Base-by-base conservation (phyloP, 2,888 invertebrate species). In the Stramonita haemastoma region DNA sequence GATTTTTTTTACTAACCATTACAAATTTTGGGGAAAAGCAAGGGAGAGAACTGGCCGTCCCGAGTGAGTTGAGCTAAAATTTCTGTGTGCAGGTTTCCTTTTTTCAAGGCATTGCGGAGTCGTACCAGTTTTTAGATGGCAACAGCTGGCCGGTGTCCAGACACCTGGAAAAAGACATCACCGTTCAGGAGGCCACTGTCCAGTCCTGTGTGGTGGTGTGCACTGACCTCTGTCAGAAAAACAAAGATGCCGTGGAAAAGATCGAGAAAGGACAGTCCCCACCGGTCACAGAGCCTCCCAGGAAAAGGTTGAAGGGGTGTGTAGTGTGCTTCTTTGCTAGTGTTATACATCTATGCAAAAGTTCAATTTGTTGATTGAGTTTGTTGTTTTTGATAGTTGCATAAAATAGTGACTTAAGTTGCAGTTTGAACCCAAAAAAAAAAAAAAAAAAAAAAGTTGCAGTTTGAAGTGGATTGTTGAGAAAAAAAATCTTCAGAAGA, bases 71-170 rank as follows among this genome's bases (percentile, higher is more conserved):
- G n/a, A 46, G 8, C 46, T 46, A 46, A 46, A 2, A 46, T 46
- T 46, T 46, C 32, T n/a, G 22, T 60, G 86, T 87, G 56, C 89
- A 92, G 92, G 56, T 92, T 6, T 70, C 91, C 5, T 91, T 91
- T 66, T 90, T 91, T 57, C 77, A 66, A 85, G 91, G 90, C 34
- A 89, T 89, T n/a, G 29, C 86, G 70, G 91, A 90, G 83, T 87
- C 66, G 0, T 90, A 90, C 90, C 91, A 90, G 91, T 94, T 95
- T 88, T 83, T 95, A 22, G 95, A 95, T 89, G 92, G 92, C 36
- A 95, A 95, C 90, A 93, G 92, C 22, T 96, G 95, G 95, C 95
- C 95, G 87, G 93, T 96, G 81, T 93, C 93, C 88, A 77, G 87
- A 11, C 90, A 91, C 29, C 95, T 95, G 89, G 96, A 96, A 90